Percentiles rank a stretch among this genome's conserved stretches.
phyloP scores from a whole-genome alignment of 1,140 invertebrate genomes.

The Leptestheria dahalacensis region DNA sequence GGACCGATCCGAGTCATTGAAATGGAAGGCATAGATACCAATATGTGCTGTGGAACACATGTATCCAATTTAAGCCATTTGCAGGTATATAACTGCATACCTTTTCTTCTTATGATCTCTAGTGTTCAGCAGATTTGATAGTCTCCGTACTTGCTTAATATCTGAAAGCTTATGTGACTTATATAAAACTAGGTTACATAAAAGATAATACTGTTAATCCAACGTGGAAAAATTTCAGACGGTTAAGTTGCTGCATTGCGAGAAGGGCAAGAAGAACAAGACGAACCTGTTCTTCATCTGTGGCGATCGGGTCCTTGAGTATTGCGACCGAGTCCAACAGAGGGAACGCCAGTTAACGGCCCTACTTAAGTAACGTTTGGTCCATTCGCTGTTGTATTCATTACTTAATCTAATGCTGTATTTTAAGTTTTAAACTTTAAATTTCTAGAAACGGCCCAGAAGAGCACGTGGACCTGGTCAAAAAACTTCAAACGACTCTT shows the following conservation, averaged over 20 bases:
- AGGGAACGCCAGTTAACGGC: conserved; percentile 48
- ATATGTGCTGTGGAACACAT: conserved; percentile 78
- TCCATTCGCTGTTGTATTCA: background rate
- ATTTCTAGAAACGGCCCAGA: conserved; percentile 44
- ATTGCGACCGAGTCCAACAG: conserved; percentile 40
- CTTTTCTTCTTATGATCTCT: background rate
- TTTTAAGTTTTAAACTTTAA: conserved; percentile 17
- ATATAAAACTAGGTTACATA: no score
- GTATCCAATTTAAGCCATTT: conserved; percentile 58
- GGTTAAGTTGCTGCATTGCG: conserved; percentile 50
- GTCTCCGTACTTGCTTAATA: no score
- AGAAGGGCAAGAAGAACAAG: conserved; percentile 58
- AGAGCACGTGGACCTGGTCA: conserved; percentile 48
- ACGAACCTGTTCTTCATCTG: conserved; percentile 52
- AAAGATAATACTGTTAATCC: no score
- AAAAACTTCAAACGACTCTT: conserved; percentile 50
- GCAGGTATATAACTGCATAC: conserved; percentile 36
- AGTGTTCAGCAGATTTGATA: background rate
- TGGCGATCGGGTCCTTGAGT: conserved; percentile 45
- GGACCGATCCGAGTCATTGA: conserved; percentile 55
- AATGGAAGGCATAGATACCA: conserved; percentile 51
- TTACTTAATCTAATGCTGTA: background rate
- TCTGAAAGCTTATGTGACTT: background rate
- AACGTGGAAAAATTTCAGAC: conserved; percentile 27
- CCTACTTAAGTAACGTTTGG: conserved; percentile 43